Evolutionary conservation across 2,113 vertebrate genomes (phyloP), one percentile per base, ranked within the genome.

Genomic region (Acrocephalus arundinaceus): DNA sequence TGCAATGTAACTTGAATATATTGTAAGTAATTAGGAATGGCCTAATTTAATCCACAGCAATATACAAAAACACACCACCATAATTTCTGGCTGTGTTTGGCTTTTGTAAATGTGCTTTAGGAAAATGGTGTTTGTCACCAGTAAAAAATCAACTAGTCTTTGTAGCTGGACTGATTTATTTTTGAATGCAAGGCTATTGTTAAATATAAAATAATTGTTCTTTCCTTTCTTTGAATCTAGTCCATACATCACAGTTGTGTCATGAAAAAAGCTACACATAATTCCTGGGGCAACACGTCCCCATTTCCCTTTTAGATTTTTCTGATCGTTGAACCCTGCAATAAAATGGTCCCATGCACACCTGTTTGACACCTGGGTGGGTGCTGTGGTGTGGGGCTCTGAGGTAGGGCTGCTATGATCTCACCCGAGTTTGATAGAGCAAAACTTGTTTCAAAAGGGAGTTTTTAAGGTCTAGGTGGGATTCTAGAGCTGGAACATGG

Each of bases 151-250:
- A 33, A 75, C 28, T 58, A 10, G 45, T 45, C 85, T 96, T 94
- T 70, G 90, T 90, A 73, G 72, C 65, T 89, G 33, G 39, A 49
- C 51, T 96, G 81, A 95, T 96, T 96, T 94, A 95, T 97, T 95
- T 65, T 66, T 95, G 59, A 85, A 91, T 41, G 39, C 74, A 48
- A 62, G 54, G 13, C 77, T 96, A 88, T 94, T 72, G 71, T 93
- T 95, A 74, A 89, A 70, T 59, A 48, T n/a, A 23, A 80, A 48
- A 70, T 51, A 21, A 7, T 31, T 30, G 55, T 86, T 31, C 58
- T 12, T 3, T 16, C 7, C 7, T 80, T 92, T 88, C 80, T 94
- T 92, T 94, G 91, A 54, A 49, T 59, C 27, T 85, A 68, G 25
- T 83, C 62, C 28, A 89, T 96, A 89, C 55, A 86, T 96, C 89